Evolutionary conservation across 1,140 invertebrate genomes (phyloP).

Genomic region (Muscidifurax raptorellus): DNA sequence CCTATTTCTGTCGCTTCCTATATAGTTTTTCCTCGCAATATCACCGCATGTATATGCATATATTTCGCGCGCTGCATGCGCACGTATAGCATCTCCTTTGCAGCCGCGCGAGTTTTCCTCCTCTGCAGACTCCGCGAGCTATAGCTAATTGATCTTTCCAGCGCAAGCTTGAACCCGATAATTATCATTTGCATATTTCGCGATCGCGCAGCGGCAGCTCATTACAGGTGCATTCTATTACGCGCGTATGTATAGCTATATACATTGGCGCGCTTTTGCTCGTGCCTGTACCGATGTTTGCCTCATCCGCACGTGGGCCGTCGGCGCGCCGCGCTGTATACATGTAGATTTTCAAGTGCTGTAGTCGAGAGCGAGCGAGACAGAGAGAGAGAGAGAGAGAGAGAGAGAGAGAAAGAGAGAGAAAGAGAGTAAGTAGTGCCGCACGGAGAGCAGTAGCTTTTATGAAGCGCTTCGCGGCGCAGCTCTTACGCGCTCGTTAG

Average conservation of each 20-base stretch:
- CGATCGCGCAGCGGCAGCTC: constrained; percentile 56
- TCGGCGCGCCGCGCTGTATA: too few species aligned
- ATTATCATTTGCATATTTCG: constrained; percentile 71
- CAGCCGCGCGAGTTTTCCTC: constrained; percentile 51
- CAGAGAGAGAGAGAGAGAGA: too few species aligned
- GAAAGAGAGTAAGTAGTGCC: too few species aligned
- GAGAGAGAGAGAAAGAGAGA: too few species aligned
- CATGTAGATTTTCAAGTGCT: too few species aligned
- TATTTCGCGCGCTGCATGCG: neutral
- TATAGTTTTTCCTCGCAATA: neutral
- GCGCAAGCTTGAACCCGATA: constrained; percentile 71
- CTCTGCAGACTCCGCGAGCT: constrained; percentile 58
- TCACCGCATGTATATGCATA: neutral
- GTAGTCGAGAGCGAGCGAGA: too few species aligned
- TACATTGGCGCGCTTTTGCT: too few species aligned
- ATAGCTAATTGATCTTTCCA: constrained; percentile 74
- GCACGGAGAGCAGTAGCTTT: neutral
- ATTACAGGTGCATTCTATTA: neutral
- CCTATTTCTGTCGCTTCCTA: constrained; percentile 21
- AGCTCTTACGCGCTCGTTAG: constrained; percentile 7
- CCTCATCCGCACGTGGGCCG: neutral
- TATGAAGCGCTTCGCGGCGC: neutral
- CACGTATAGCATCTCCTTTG: neutral
- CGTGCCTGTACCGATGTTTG: too few species aligned
- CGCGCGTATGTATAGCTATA: too few species aligned